Evolutionary conservation across 2,888 invertebrate genomes (phyloP).

Genomic region (Sarcophaga subvicina): DNA sequence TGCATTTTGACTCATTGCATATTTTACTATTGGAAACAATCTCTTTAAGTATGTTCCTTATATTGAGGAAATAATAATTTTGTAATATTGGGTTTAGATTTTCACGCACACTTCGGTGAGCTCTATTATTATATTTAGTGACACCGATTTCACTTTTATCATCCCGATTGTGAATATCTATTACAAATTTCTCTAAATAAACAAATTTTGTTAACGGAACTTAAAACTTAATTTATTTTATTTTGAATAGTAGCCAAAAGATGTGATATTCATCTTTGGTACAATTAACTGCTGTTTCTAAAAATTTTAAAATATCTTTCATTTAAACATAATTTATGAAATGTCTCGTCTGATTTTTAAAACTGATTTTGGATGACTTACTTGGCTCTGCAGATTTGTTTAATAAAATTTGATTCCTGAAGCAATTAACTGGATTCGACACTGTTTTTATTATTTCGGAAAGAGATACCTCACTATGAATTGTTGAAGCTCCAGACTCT

Average conservation of each 20-base stretch:
- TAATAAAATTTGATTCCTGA: conserved; percentile 61
- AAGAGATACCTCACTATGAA: conserved; percentile 45
- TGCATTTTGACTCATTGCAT: conserved; percentile 13
- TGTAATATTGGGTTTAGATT: not conserved
- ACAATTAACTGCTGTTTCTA: conserved; percentile 27
- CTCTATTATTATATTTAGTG: conserved; percentile 46
- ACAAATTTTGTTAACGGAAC: conserved; percentile 33
- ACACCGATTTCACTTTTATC: conserved; percentile 58
- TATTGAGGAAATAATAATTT: conserved; percentile 34
- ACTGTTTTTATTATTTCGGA: conserved; percentile 50
- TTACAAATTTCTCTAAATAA: not conserved
- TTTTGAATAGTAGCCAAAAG: conserved; percentile 5
- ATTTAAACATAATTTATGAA: conserved; percentile 1
- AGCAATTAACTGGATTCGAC: conserved; percentile 55
- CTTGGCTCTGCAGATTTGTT: not conserved
- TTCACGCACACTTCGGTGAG: conserved; percentile 32
- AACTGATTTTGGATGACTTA: not conserved
- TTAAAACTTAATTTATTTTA: conserved; percentile 22
- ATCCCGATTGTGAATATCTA: conserved; percentile 60
- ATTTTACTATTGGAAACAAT: not conserved
- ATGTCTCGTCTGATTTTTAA: conserved; percentile 13
- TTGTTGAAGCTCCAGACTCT: no score
- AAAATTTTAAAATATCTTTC: not conserved
- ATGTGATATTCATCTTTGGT: not conserved
- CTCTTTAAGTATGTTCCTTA: not conserved